Percentiles rank a stretch among this genome's conserved stretches.
These are phyloP conservation scores for Meandrina meandrites DNA, from an alignment of 92 coral and sea anemone species.

Conservation along the genomic window DNA sequence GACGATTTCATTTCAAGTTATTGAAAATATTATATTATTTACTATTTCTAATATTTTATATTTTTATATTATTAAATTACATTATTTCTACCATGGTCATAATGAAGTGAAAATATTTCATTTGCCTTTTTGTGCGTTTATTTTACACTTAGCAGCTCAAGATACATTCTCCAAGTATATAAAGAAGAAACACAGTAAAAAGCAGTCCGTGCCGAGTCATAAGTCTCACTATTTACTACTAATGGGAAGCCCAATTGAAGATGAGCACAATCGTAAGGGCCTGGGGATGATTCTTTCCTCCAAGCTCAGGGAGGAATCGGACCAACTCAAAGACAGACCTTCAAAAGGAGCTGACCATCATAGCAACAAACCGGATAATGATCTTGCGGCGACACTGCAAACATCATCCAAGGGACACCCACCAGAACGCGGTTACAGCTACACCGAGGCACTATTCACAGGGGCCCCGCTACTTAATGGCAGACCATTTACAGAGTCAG, in stretches of 20 bases:
- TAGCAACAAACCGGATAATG: background rate
- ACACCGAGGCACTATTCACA: slow-evolving; percentile 47
- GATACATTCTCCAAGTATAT: slow-evolving; percentile 14
- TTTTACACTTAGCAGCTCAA: background rate
- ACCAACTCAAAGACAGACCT: background rate
- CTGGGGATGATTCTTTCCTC: slow-evolving; percentile 37
- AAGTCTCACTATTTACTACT: slow-evolving; percentile 28
- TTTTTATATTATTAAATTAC: too few relatives aligned
- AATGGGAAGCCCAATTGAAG: slow-evolving; percentile 32
- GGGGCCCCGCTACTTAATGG: slow-evolving; percentile 42
- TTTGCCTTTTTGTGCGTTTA: background rate
- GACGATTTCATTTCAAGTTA: too few relatives aligned
- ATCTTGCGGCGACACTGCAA: slow-evolving; percentile 21
- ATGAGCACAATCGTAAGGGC: slow-evolving; percentile 26
- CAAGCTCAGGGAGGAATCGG: background rate
- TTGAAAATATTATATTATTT: too few relatives aligned
- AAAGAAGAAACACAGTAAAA: slow-evolving; percentile 26
- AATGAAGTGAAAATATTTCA: background rate
- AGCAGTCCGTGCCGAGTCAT: slow-evolving; percentile 19
- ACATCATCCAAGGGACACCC: slow-evolving; percentile 9
- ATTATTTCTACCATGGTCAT: too few relatives aligned
- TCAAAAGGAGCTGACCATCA: background rate
- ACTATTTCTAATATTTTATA: too few relatives aligned
- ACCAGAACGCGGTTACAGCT: slow-evolving; percentile 33
- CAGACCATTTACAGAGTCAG: slow-evolving; percentile 1